A percentile compares a stretch with the other conserved stretches of the same genome.
Conservation (phyloP, 2,888 invertebrate genomes). For the Diachrysia chrysitis region DNA sequence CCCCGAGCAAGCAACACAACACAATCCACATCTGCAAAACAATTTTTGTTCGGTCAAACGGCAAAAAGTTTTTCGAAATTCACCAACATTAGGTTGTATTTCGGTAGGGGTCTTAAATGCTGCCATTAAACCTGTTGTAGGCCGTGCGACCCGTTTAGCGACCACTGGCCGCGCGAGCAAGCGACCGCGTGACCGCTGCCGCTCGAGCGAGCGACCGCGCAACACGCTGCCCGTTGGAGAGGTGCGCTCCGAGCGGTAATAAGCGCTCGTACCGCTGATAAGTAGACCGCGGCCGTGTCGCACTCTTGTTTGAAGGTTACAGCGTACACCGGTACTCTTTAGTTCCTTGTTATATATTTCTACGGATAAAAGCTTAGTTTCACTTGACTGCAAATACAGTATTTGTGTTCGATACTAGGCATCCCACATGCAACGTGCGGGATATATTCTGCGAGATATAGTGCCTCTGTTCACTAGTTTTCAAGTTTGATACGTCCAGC, state of each 20-base stretch:
- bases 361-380: not conserved
- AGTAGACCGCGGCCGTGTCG: not conserved
- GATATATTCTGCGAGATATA: not conserved
- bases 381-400: not conserved
- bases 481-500: not conserved
- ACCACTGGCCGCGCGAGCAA: not conserved
- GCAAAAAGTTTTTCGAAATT: constrained; percentile 29
- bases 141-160: constrained; percentile 20
- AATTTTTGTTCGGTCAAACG: constrained; percentile 25
- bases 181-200: not conserved
- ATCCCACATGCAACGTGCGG: not conserved
- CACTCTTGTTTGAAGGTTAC: not conserved
- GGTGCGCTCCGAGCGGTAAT: not conserved
- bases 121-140: constrained; percentile 26
- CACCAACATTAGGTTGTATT: constrained; percentile 23
- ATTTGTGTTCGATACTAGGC: not conserved
- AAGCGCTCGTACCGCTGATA: not conserved
- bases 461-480: not conserved
- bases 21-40: constrained; percentile 25
- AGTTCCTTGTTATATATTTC: not conserved
- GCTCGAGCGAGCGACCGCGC: not conserved
- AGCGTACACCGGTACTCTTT: not conserved
- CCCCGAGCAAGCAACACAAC: constrained; percentile 6
- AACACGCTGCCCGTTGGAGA: not conserved
- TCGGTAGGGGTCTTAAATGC: constrained; percentile 7